These are phyloP conservation scores for Oceanodroma tethys DNA, from an alignment of 2,113 vertebrate species.

Conservation along the genomic window DNA sequence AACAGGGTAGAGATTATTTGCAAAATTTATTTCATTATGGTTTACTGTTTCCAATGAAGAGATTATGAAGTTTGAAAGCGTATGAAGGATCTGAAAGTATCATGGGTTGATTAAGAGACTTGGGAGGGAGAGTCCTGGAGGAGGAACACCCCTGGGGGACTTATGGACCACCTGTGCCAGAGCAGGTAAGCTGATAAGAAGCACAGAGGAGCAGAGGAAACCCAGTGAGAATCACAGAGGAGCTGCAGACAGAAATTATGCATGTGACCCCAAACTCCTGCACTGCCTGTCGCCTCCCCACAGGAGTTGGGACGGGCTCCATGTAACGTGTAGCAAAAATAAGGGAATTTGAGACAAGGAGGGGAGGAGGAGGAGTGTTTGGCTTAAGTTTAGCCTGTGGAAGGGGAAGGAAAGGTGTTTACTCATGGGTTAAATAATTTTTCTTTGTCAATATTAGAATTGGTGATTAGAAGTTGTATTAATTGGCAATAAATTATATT, in stretches of 20 bases:
- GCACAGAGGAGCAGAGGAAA: not conserved
- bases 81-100: not conserved
- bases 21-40: not conserved
- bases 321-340: not conserved
- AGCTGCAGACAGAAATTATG: not conserved
- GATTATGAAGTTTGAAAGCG: not conserved
- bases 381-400: not conserved
- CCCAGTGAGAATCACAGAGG: not conserved
- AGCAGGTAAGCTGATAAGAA: not conserved
- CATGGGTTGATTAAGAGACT: not conserved
- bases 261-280: not conserved
- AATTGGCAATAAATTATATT: not conserved
- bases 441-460: not conserved
- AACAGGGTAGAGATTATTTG: not conserved
- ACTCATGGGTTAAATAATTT: not conserved
- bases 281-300: not conserved
- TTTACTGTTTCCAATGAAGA: not conserved
- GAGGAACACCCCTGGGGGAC: too few species aligned
- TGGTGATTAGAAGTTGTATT: not conserved
- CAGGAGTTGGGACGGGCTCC: accelerated
- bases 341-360: not conserved
- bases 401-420: not conserved
- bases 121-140: not conserved
- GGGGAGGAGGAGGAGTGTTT: not conserved
- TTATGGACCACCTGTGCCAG: not conserved